These are phyloP conservation scores for Lathronympha strigana DNA, from an alignment of 2,888 invertebrate species.

Conservation along the genomic window DNA sequence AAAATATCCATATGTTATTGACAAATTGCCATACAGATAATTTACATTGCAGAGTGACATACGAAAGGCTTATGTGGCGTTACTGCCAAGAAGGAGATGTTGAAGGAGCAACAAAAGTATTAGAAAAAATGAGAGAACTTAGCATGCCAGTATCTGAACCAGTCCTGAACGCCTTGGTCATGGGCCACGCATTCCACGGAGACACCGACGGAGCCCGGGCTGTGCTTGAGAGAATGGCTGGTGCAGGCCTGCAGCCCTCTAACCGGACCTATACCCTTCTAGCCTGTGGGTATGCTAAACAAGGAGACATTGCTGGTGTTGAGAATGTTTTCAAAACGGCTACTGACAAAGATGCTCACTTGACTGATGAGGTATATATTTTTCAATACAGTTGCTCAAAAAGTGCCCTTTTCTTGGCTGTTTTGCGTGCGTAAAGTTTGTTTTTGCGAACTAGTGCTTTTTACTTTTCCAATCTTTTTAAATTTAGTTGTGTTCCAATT, in stretches of 20 bases:
- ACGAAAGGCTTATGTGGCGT: slow-evolving; percentile 91
- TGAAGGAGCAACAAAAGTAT: slow-evolving; percentile 92
- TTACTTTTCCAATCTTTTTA: too few relatives aligned
- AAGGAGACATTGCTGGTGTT: slow-evolving; percentile 89
- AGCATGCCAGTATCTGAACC: slow-evolving; percentile 91
- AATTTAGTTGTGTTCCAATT: too few relatives aligned
- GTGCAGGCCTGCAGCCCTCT: slow-evolving; percentile 89
- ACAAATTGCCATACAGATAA: background rate
- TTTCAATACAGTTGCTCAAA: too few relatives aligned
- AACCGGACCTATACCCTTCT: slow-evolving; percentile 91
- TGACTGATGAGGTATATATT: slow-evolving; percentile 85
- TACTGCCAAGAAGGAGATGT: slow-evolving; percentile 95
- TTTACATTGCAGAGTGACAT: slow-evolving; percentile 86
- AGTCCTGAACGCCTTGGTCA: slow-evolving; percentile 93
- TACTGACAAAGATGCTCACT: slow-evolving; percentile 85
- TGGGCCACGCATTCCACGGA: slow-evolving; percentile 92
- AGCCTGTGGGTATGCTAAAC: slow-evolving; percentile 90
- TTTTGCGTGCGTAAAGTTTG: too few relatives aligned
- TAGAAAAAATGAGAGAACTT: slow-evolving; percentile 93
- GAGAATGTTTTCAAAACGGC: slow-evolving; percentile 84
- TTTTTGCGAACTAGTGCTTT: too few relatives aligned
- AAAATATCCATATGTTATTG: too few relatives aligned
- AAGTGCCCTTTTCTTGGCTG: too few relatives aligned
- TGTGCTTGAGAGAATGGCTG: slow-evolving; percentile 91
- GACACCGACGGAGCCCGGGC: slow-evolving; percentile 92